A percentile compares a stretch with the other conserved stretches of the same genome.
Evolutionary conservation across 2,113 vertebrate genomes (phyloP).

Genomic region (Alces alces): DNA sequence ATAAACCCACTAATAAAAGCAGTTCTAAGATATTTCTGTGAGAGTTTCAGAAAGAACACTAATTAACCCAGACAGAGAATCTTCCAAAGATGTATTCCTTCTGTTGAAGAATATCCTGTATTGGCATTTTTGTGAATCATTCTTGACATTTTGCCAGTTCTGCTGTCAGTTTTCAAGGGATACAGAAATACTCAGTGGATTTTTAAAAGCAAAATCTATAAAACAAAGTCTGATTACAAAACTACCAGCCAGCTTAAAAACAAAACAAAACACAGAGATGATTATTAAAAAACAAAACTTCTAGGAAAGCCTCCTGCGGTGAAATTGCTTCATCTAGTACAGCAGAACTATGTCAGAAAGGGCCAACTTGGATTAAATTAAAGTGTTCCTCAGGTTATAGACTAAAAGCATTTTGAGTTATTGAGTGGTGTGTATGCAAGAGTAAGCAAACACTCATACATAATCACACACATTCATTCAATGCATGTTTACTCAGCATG

Average conservation of each 20-base stretch:
- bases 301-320: constrained; percentile 55
- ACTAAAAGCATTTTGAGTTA: neutral
- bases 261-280: neutral
- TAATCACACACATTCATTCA: neutral
- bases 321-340: constrained; percentile 61
- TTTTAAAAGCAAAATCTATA: constrained; percentile 69
- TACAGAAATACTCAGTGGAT: constrained; percentile 67
- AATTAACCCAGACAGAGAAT: constrained; percentile 67
- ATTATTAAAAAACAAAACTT: constrained; percentile 64
- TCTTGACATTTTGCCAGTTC: constrained; percentile 70
- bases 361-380: constrained; percentile 54
- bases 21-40: constrained; percentile 44
- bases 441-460: neutral
- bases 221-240: constrained; percentile 70
- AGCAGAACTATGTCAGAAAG: constrained; percentile 53
- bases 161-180: constrained; percentile 58
- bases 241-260: constrained; percentile 28
- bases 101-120: constrained; percentile 57
- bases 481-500: neutral
- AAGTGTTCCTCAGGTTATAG: neutral
- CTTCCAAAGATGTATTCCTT: constrained; percentile 58
- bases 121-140: constrained; percentile 70
- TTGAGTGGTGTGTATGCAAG: neutral
- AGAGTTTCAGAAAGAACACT: constrained; percentile 57
- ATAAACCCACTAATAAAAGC: constrained; percentile 48